Evolutionary conservation across 2,888 invertebrate genomes (phyloP), one percentile per base, ranked within the genome.

Genomic region (Arctia plantaginis): DNA sequence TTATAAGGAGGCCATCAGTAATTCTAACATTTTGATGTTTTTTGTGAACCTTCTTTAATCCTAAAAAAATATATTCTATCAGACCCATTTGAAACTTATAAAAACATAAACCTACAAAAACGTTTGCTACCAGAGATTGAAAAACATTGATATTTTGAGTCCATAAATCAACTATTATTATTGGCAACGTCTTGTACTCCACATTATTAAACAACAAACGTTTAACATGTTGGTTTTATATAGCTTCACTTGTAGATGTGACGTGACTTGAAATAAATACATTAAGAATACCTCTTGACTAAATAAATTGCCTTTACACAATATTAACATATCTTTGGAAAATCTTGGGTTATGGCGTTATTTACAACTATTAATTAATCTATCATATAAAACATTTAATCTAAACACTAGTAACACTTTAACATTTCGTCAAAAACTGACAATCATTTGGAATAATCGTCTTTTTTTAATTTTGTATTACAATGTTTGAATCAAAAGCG

Each of bases 371-470:
- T 78, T 74, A 69, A 74, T 76, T 75, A 69, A 77, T 77, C 76
- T 86, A 86, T 79, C 79, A 81, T 88, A 88, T 79, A 88, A 86
- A 87, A 88, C 82, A 81, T 83, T 84, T 81, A 85, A 78, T 74
- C 72, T 80, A 81, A 77, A 82, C 35, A 72, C 77, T 79, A 79
- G 69, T 82, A 85, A 85, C 82, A 86, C 78, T 83, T 78, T 77
- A 78, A 86, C 77, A 82, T 82, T 83, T 74, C 71, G 67, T 82
- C 80, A 74, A 81, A 82, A 82, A 86, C 67, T 70, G 83, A 82
- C 81, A 82, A 87, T 80, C 80, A 85, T 83, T 79, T 87, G 84
- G 80, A 87, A 87, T 85, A 85, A 79, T 82, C 75, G 79, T 75
- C 81, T 80, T 82, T 69, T 77, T 59, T 71, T 67, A 77, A 76